Conservation (phyloP, 1,140 invertebrate species). For the Drosophila biarmipes region DNA sequence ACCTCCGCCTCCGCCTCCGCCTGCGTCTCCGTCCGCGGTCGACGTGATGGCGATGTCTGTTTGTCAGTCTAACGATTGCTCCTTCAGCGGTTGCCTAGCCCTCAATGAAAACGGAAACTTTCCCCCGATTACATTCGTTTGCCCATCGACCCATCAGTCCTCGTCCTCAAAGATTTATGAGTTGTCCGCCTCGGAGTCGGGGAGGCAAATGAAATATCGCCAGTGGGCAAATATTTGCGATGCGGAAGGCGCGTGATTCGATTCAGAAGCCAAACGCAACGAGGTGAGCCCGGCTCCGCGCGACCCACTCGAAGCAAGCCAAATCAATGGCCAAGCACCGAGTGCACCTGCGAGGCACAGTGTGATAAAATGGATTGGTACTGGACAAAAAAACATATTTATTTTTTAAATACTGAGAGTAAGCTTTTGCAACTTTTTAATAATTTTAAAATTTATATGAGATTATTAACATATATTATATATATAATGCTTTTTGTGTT, state of each 20-base stretch:
- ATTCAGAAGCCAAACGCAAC: constrained; percentile 45
- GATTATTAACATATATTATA: no score
- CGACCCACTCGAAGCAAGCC: constrained; percentile 16
- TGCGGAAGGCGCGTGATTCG: constrained; percentile 63
- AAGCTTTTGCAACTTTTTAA: no score
- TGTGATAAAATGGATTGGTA: background rate
- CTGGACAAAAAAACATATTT: no score
- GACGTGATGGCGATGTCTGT: constrained; percentile 76
- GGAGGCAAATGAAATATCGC: constrained; percentile 74
- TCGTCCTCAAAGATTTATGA: constrained; percentile 69
- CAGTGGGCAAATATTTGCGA: constrained; percentile 73
- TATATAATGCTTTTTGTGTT: no score
- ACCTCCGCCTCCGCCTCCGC: background rate
- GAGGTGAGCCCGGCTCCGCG: constrained; percentile 28
- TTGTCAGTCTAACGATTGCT: constrained; percentile 79
- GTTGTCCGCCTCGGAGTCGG: constrained; percentile 45
- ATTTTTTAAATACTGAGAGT: no score
- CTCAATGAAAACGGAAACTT: constrained; percentile 42
- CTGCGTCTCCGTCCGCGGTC: constrained; percentile 6
- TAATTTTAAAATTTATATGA: no score
- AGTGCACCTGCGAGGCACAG: constrained; percentile 35
- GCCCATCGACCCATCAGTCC: constrained; percentile 31
- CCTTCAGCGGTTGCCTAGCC: constrained; percentile 57
- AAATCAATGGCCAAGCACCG: constrained; percentile 60
- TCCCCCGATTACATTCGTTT: constrained; percentile 62